Base-by-base conservation (phyloP, 2,888 invertebrate species). In the Xestoiulus laeticollis region DNA sequence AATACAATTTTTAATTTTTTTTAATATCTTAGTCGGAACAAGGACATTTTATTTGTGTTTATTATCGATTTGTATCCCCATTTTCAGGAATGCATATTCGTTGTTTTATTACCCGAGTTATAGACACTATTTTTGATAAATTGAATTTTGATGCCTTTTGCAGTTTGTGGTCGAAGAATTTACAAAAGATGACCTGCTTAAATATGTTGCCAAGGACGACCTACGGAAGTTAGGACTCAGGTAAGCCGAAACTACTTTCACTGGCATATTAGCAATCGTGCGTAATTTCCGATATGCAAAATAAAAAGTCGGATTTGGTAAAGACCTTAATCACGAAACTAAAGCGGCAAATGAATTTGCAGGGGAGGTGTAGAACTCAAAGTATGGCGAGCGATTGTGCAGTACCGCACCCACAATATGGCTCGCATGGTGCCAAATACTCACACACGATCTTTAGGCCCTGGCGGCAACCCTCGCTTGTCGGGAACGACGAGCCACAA, bases 351-450 rank as follows among this genome's bases (percentile, higher is more conserved):
- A 33, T 85, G 22, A 85, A 48, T 85, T 85, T 44, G 1, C 92
- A 96, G 96, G 91, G 95, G 96, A 87, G 97, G 97, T 78, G 94
- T 96, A 33, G 96, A 97, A 91, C 94, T 97, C 85, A 94, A 96
- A 88, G 93, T 98, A 89, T 98, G 98, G 98, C 95, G 95, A 89
- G 95, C 96, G 0, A 95, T 98, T 87, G 92, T 94, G 88, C 94
- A 94, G 87, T 91, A 92, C 89, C 91, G 93, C 30, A 89, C 86
- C 68, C 59, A 85, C 6, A 78, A 78, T 26, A 43, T 85, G 44
- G 44, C 43, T 85, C 85, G 85, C 16, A 85, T 85, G 85, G 85
- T 44, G 44, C 85, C 85, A 43, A 85, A 85, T 85, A 85, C 85
- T 85, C 85, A 85, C 38, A 85, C 85, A 43, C 38, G 85, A 85